These are phyloP conservation scores for Antennarius maculatus DNA, from an alignment of 2,797 vertebrate species.

Conservation along the genomic window DNA sequence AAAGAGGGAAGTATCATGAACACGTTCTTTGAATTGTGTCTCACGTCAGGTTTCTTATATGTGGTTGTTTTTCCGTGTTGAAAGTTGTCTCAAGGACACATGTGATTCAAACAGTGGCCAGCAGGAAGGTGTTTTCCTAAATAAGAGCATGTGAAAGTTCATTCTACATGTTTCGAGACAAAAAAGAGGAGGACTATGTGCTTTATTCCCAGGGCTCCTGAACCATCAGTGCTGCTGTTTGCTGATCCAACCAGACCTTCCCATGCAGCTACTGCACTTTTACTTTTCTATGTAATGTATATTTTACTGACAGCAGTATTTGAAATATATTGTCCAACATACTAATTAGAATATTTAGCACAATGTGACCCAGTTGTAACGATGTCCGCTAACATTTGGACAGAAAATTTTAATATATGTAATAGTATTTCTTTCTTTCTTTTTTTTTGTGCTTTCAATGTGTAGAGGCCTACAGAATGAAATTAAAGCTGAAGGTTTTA, in stretches of 20 bases:
- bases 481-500: constrained; percentile 50
- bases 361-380: constrained; percentile 42
- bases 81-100: constrained; percentile 1
- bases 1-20: constrained; percentile 19
- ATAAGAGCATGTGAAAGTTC: neutral
- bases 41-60: constrained; percentile 19
- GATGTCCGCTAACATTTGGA: constrained; percentile 45
- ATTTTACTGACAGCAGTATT: constrained; percentile 45
- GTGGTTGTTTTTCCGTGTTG: constrained; percentile 13
- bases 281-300: constrained; percentile 38
- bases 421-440: neutral
- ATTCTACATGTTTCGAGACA: neutral
- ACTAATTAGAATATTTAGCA: constrained; percentile 35
- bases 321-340: constrained; percentile 46
- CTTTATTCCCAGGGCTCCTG: constrained; percentile 34
- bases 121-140: constrained; percentile 17
- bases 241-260: constrained; percentile 4
- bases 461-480: constrained; percentile 39
- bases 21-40: constrained; percentile 4
- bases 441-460: constrained; percentile 30
- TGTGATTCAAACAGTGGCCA: constrained; percentile 32
- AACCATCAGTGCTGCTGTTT: constrained; percentile 1
- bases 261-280: constrained; percentile 63
- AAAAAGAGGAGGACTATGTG: constrained; percentile 2
- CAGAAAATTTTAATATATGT: constrained; percentile 42